Conservation (phyloP, 2,113 vertebrate species). For the Notechis scutatus region DNA sequence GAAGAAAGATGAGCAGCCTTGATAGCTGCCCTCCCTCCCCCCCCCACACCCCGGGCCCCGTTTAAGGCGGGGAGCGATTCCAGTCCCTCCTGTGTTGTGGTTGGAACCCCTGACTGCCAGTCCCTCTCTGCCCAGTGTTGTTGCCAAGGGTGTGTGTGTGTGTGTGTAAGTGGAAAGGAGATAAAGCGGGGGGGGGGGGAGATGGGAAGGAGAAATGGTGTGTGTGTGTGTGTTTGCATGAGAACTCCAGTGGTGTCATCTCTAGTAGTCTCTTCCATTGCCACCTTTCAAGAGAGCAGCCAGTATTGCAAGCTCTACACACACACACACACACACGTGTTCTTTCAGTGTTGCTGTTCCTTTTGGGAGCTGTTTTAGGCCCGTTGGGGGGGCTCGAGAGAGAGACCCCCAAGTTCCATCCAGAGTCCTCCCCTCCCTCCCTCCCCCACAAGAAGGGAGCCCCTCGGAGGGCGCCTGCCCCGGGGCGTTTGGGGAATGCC, state of each 20-base stretch:
- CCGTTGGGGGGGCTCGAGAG: not conserved
- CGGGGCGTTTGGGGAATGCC: not conserved
- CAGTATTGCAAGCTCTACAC: not conserved
- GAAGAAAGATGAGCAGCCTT: slow-evolving; percentile 6
- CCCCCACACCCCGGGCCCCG: not conserved
- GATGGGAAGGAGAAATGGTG: not conserved
- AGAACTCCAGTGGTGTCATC: not conserved
- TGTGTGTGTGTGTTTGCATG: not conserved
- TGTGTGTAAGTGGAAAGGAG: not conserved
- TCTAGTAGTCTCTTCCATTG: not conserved
- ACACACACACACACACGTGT: not conserved
- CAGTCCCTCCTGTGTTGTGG: not conserved
- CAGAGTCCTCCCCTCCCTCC: not conserved
- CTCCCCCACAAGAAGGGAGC: not conserved
- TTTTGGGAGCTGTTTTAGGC: not conserved
- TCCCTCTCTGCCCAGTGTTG: not conserved
- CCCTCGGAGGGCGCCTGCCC: not conserved
- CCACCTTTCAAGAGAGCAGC: not conserved
- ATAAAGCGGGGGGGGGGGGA: not conserved
- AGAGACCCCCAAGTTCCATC: not conserved
- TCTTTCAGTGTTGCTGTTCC: not conserved
- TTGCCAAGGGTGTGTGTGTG: not conserved
- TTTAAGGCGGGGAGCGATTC: not conserved
- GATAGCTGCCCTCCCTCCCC: not conserved
- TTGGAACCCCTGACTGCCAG: not conserved